Evolutionary conservation across 30 jellyfish, hydroid and myxozoan genomes (phyloP).

Genomic region (Turritopsis rubra): DNA sequence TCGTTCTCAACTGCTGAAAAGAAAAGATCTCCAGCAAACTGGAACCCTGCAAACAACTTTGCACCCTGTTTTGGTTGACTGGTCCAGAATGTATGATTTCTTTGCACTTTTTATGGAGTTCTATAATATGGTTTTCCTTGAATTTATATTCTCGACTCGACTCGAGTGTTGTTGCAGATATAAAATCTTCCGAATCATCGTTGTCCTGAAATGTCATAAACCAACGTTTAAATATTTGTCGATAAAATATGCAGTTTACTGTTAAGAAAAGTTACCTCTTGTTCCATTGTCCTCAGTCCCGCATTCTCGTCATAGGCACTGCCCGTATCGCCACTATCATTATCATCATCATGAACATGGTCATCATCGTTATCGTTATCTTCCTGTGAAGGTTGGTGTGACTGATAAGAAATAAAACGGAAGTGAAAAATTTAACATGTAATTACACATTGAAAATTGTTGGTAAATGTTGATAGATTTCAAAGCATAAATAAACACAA

Average conservation of each 20-base stretch:
- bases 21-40: background rate
- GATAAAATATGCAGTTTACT: background rate
- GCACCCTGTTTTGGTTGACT: background rate
- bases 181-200: background rate
- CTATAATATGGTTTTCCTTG: background rate
- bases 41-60: background rate
- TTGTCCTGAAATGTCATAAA: background rate
- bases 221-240: background rate
- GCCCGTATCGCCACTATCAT: background rate
- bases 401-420: background rate
- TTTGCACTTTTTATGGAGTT: background rate
- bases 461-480: background rate
- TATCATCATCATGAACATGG: background rate
- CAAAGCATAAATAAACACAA: background rate
- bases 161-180: background rate
- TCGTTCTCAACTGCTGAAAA: background rate
- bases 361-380: background rate
- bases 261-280: background rate
- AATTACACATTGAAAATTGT: background rate
- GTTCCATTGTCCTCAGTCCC: background rate
- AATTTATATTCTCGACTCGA: background rate
- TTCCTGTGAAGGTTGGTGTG: background rate
- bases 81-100: background rate
- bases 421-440: background rate
- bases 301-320: background rate